Percentiles rank a stretch among this genome's conserved stretches.
Evolutionary conservation across 1,140 invertebrate genomes (phyloP).

Genomic region (Philotrypesis tridentata): DNA sequence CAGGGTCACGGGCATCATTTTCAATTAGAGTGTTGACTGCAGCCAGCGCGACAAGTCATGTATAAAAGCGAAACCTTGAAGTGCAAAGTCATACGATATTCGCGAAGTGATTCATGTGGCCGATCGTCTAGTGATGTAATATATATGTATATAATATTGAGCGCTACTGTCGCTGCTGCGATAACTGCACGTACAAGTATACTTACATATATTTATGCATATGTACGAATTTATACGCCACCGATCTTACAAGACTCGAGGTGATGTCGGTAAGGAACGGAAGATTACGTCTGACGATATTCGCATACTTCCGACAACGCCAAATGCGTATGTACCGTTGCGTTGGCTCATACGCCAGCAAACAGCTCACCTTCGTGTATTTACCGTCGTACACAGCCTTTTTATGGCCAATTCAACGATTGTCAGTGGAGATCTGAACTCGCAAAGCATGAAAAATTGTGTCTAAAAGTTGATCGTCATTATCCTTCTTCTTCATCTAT

Average conservation of each 20-base stretch:
- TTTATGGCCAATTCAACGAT: too few relatives aligned
- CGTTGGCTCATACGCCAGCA: not conserved
- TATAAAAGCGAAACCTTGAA: constrained; percentile 59
- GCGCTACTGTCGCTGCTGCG: not conserved
- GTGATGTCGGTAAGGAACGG: too few relatives aligned
- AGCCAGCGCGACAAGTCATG: constrained; percentile 15
- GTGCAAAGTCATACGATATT: constrained; percentile 59
- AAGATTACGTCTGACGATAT: constrained; percentile 29
- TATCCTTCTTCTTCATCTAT: too few relatives aligned
- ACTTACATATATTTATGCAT: not conserved
- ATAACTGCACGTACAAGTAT: too few relatives aligned
- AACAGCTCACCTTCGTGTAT: not conserved
- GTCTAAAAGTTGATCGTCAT: too few relatives aligned
- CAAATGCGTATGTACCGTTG: constrained; percentile 49
- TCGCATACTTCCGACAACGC: constrained; percentile 42
- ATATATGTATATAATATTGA: too few relatives aligned
- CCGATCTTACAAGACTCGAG: not conserved
- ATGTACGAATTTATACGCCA: not conserved
- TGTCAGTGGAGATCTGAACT: too few relatives aligned
- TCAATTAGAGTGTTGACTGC: constrained; percentile 31
- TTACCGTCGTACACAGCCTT: not conserved
- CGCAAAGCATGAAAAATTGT: too few relatives aligned
- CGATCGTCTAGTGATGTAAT: constrained; percentile 59
- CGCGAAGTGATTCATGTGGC: constrained; percentile 58
- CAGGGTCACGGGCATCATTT: constrained; percentile 44